A percentile compares a stretch with the other conserved stretches of the same genome.
These are phyloP conservation scores for Otolemur crassicaudatus DNA, from an alignment of 2,797 vertebrate genomes.

Conservation along the genomic window DNA sequence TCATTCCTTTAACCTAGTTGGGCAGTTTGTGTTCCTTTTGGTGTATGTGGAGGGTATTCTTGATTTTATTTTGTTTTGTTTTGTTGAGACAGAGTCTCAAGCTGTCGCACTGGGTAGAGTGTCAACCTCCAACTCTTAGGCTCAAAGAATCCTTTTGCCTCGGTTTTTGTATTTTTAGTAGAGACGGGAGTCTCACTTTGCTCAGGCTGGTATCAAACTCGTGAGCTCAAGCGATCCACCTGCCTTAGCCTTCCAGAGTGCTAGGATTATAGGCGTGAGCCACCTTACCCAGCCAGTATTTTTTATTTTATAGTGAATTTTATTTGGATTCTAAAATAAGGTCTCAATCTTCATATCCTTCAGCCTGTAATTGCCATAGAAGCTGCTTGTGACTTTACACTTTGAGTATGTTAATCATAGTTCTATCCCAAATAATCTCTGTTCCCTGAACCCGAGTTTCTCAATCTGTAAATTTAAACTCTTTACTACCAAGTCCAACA, in stretches of 20 bases:
- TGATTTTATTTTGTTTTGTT: background rate
- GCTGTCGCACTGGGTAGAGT: background rate
- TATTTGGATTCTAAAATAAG: slow-evolving; percentile 33
- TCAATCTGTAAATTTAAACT: background rate
- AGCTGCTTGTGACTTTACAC: background rate
- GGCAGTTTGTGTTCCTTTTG: slow-evolving; percentile 38
- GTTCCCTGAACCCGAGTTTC: background rate
- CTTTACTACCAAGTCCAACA: background rate
- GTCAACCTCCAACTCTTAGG: background rate
- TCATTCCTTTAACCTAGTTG: background rate
- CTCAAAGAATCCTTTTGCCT: background rate
- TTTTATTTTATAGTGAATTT: slow-evolving; percentile 36
- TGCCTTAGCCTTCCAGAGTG: background rate
- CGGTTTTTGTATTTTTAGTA: too few relatives aligned
- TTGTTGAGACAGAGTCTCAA: too few relatives aligned
- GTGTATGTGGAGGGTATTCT: background rate
- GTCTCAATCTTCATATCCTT: background rate
- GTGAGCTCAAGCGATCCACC: too few relatives aligned
- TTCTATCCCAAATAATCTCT: background rate
- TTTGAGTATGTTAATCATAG: background rate
- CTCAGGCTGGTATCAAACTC: too few relatives aligned
- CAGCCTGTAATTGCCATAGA: background rate
- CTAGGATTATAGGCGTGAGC: background rate
- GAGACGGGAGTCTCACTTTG: too few relatives aligned
- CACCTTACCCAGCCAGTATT: background rate